phyloP scores from a whole-genome alignment of 2,113 vertebrate species.

The Plestiodon gilberti region DNA sequence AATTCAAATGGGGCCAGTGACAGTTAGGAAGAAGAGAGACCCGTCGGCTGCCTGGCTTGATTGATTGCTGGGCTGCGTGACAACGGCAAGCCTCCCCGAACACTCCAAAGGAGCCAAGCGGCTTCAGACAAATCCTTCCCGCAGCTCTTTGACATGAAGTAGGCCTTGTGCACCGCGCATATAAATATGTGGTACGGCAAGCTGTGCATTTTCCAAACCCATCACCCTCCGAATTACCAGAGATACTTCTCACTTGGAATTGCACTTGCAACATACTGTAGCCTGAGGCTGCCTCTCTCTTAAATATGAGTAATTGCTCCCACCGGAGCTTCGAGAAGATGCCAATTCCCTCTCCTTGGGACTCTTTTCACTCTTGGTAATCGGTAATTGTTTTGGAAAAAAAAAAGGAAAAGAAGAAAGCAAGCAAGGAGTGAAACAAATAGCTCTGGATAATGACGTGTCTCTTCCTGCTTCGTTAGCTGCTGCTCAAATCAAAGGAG shows the following conservation, averaged over 20 bases:
- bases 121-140: fast-evolving
- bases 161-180: fast-evolving
- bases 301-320: background rate
- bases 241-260: fast-evolving
- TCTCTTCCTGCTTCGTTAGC: fast-evolving
- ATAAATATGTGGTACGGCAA: background rate
- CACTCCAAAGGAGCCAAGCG: background rate
- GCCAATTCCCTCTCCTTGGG: background rate
- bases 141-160: fast-evolving
- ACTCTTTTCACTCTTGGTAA: background rate
- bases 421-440: background rate
- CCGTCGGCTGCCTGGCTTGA: fast-evolving
- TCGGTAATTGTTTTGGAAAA: fast-evolving
- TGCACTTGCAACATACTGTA: fast-evolving
- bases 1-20: background rate
- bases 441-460: fast-evolving
- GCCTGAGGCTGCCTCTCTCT: background rate
- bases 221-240: background rate
- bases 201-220: fast-evolving
- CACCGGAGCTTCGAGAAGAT: background rate
- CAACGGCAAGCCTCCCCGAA: background rate
- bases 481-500: fast-evolving
- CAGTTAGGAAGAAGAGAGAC: background rate
- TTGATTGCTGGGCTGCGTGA: background rate
- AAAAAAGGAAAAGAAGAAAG: no score